Base-by-base conservation (phyloP, 2,113 vertebrate species). In the Pseudonaja textilis region DNA sequence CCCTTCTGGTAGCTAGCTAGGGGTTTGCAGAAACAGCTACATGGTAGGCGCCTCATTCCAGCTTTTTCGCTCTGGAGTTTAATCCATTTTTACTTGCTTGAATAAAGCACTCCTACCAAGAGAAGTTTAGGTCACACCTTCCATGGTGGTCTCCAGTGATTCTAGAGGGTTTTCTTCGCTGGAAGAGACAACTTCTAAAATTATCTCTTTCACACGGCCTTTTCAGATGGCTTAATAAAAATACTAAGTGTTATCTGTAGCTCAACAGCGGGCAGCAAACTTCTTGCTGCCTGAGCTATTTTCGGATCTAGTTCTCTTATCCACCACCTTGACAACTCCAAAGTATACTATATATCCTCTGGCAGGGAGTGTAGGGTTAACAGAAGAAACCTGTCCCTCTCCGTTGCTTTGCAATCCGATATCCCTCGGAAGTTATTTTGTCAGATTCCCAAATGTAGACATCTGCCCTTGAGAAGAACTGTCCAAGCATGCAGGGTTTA, bases 251-350 rank as follows among this genome's bases (percentile, higher is more conserved):
- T 54, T 89, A 94, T 39, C 0, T 0, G 92, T 45, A 92, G 91
- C 93, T 94, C 10, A 3, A 92, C 8, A 61, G 81, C 23, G 55
- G 81, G 16, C 56, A 91, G 56, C 54, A 45, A 88, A 91, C 94
- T 93, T 93, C 88, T 92, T 88, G 93, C 94, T 95, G 89, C 91
- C 52, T 0, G n/a, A 0, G 95, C 93, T 97, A 97, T 97, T 97
- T 95, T 93, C 12, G 95, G 96, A 96, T 89, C 95, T 11, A 94
- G 94, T 96, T 94, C 94, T 94, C 87, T 97, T 96, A 94, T 89
- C 94, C 90, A 0, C 0, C 85, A 93, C 93, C 0, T 2, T 45
- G 61, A 85, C 89, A 54, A 26, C 55, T 90, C n/a, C 55, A 64
- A 34, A 1, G 54, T 50, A 57, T 55, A 93, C 5, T 39, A 54